Evolutionary conservation across 2,888 invertebrate species (phyloP).

Genomic region (Campoletis raptor): DNA sequence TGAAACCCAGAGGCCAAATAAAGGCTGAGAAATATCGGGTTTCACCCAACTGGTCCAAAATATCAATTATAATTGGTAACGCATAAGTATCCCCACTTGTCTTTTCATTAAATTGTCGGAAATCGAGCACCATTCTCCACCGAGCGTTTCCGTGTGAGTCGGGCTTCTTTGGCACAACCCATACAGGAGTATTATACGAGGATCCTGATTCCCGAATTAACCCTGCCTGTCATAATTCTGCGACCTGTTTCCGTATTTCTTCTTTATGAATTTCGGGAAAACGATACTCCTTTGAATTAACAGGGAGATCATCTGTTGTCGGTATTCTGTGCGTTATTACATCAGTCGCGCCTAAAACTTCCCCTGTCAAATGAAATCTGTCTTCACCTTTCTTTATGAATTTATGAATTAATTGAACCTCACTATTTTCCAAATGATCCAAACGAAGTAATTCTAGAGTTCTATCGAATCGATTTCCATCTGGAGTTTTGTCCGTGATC

Average conservation of each 20-base stretch:
- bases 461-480: not conserved
- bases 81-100: constrained; percentile 72
- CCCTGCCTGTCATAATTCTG: constrained; percentile 13
- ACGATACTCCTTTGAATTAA: constrained; percentile 37
- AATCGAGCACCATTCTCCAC: constrained; percentile 47
- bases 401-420: not conserved
- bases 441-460: constrained; percentile 9
- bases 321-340: constrained; percentile 30
- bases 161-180: constrained; percentile 43
- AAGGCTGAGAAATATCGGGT: constrained; percentile 80
- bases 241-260: constrained; percentile 32
- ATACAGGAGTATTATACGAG: constrained; percentile 28
- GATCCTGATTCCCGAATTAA: constrained; percentile 22
- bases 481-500: constrained; percentile 3
- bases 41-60: constrained; percentile 80
- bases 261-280: constrained; percentile 26
- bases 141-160: constrained; percentile 25
- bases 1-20: constrained; percentile 81
- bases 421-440: not conserved
- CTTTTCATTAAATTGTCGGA: constrained; percentile 40
- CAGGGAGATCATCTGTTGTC: constrained; percentile 25
- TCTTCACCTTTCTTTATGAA: not conserved
- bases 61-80: constrained; percentile 80
- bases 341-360: constrained; percentile 22
- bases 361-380: constrained; percentile 37